A percentile compares a stretch with the other conserved stretches of the same genome.
Conservation (phyloP, 1,140 invertebrate species). For the Acromyrmex heyeri region DNA sequence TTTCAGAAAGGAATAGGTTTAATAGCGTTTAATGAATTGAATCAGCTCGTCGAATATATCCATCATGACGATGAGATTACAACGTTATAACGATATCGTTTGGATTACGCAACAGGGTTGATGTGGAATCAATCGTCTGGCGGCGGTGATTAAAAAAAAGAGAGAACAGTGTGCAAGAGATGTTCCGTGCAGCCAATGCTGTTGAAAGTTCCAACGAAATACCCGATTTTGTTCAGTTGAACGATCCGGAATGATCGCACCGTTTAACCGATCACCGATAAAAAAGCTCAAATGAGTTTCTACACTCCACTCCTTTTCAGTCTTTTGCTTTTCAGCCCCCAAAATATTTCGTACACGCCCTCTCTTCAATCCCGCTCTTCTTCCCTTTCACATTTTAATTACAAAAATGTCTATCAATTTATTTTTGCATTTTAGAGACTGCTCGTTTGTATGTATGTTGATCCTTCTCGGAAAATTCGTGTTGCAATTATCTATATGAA, state of each 20-base stretch:
- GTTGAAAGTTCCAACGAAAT: slow-evolving; percentile 63
- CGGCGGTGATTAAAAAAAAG: slow-evolving; percentile 15
- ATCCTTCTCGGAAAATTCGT: slow-evolving; percentile 24
- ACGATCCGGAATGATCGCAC: slow-evolving; percentile 54
- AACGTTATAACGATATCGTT: slow-evolving; percentile 8
- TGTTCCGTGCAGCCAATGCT: slow-evolving; percentile 34
- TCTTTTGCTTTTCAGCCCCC: not conserved
- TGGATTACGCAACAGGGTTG: slow-evolving; percentile 39
- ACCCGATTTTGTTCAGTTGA: slow-evolving; percentile 64
- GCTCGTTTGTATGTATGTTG: not conserved
- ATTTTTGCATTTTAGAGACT: slow-evolving; percentile 51
- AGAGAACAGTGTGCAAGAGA: slow-evolving; percentile 24
- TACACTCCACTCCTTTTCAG: not conserved
- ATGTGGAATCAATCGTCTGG: slow-evolving; percentile 60
- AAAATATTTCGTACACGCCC: slow-evolving; percentile 1
- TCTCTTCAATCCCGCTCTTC: not conserved
- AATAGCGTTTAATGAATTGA: slow-evolving; percentile 38
- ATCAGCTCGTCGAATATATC: slow-evolving; percentile 27
- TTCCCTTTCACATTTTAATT: not conserved
- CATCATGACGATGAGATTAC: slow-evolving; percentile 49
- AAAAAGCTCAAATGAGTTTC: slow-evolving; percentile 70
- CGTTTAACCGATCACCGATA: slow-evolving; percentile 64
- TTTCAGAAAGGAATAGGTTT: not conserved
- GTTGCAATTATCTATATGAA: slow-evolving; percentile 20
- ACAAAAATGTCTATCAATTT: slow-evolving; percentile 48